phyloP scores from a whole-genome alignment of 2,888 invertebrate species.

The Hemaris fuciformis region DNA sequence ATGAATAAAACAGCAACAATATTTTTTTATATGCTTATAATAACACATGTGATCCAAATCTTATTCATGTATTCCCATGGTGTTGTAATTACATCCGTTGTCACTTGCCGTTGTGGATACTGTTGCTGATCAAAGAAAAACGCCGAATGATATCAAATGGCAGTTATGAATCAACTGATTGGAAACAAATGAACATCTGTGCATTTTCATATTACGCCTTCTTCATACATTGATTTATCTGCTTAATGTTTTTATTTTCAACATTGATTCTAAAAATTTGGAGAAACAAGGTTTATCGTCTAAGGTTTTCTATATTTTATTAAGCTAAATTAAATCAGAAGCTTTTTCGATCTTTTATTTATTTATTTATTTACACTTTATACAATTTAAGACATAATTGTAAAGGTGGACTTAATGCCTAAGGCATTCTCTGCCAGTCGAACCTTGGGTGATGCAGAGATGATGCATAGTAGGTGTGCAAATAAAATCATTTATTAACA shows the following conservation, averaged over 20 bases:
- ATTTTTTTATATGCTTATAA: not conserved
- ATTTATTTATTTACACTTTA: no score
- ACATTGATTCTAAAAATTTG: no score
- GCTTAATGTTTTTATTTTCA: not conserved
- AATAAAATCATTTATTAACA: no score
- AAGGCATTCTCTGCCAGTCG: no score
- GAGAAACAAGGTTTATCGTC: no score
- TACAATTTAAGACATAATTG: no score
- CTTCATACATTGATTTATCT: not conserved
- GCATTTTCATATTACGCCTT: not conserved
- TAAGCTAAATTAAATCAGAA: no score
- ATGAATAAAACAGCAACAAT: not conserved
- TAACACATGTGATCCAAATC: not conserved
- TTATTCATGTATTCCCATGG: slow-evolving; percentile 2
- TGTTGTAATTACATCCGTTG: slow-evolving; percentile 3
- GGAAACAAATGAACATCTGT: not conserved
- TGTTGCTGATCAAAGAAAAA: slow-evolving; percentile 2
- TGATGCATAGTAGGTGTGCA: no score
- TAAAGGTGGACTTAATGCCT: no score
- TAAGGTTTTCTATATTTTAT: no score
- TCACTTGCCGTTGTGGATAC: not conserved
- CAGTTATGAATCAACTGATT: not conserved
- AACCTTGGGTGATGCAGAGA: no score
- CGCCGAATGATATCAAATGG: slow-evolving; percentile 3
- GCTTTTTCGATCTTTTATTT: no score